Evolutionary conservation across 64 coral and sea anemone species (phyloP), one percentile per base, ranked within the genome.

Genomic region (Montipora sp.): DNA sequence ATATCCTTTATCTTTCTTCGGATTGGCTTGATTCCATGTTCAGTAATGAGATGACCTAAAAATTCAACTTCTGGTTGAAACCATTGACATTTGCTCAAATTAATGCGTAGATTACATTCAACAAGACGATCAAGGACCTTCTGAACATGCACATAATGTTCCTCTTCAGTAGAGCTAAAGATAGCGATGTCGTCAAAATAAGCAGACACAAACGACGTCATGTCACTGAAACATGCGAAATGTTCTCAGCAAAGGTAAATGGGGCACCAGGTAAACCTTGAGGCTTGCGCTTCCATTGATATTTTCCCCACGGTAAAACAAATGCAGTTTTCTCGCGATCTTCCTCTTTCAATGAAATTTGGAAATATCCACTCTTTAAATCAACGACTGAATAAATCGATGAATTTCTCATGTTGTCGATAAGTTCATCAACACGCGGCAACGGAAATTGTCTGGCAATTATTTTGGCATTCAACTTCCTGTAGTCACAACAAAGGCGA

Each of bases 251-350:
- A 51, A 88, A 75, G 15, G 85, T 88, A 22, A 88, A 88, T 48
- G 85, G 85, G 46, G 84, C 84, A 70, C 84, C 84, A 18, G 72
- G 84, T 49, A 87, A 87, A 19, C 63, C 84, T 48, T 87, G 84
- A 48, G 60, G 24, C 84, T 73, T 87, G 19, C 85, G 65, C 18
- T 88, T 88, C 43, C 85, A 88, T 73, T 88, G 85, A 88, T 88
- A 88, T 70, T 88, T 73, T 45, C 85, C 85, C 59, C 59, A 88
- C n/a, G 85, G 85, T 73, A 88, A 75, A 88, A 88, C 85, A 73
- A 88, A 88, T 18, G 85, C 63, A n/a, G 70, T 88, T 88, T 88
- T 88, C 50, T 88, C 85, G 2, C 85, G 85, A 88, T 88, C 85
- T 88, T 49, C 20, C 55, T 88, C 85, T 71, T 88, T 88, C 51